Conservation (phyloP, 2,888 invertebrate genomes). For the Noctua pronuba region DNA sequence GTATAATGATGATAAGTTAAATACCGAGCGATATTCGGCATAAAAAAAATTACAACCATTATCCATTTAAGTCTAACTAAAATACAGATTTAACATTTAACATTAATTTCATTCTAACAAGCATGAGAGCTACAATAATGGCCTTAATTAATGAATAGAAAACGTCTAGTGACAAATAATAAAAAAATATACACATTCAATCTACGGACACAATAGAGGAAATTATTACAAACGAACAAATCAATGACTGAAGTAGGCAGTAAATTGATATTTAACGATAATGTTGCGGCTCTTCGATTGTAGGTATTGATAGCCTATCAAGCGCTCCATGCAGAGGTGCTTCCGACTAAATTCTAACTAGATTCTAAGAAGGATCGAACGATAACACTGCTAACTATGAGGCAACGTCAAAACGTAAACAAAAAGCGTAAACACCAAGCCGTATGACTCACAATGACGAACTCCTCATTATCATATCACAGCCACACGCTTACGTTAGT, state of each 20-base stretch:
- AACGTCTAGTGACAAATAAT: constrained; percentile 29
- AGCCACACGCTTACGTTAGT: constrained; percentile 76
- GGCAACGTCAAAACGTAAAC: constrained; percentile 83
- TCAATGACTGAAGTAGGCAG: constrained; percentile 64
- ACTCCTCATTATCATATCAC: constrained; percentile 89
- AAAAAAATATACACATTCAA: constrained; percentile 32
- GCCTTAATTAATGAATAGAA: background rate
- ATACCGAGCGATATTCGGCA: background rate
- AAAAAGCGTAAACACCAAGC: constrained; percentile 87
- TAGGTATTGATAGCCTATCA: constrained; percentile 72
- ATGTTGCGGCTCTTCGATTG: constrained; percentile 64
- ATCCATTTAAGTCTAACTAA: background rate
- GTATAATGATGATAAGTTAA: background rate
- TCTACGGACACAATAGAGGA: constrained; percentile 59
- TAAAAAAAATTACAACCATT: background rate
- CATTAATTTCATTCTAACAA: constrained; percentile 15
- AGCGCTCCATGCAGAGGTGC: constrained; percentile 80
- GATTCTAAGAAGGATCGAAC: constrained; percentile 77
- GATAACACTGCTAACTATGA: constrained; percentile 73
- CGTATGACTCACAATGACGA: constrained; percentile 89
- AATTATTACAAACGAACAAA: constrained; percentile 63
- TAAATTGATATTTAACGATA: constrained; percentile 63
- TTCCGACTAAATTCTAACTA: constrained; percentile 76
- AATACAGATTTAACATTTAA: constrained; percentile 6
- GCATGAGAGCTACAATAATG: constrained; percentile 8